Percentiles rank a stretch among this genome's conserved stretches.
Evolutionary conservation across 2,888 invertebrate species (phyloP).

Genomic region (Nymphalis polychloros): DNA sequence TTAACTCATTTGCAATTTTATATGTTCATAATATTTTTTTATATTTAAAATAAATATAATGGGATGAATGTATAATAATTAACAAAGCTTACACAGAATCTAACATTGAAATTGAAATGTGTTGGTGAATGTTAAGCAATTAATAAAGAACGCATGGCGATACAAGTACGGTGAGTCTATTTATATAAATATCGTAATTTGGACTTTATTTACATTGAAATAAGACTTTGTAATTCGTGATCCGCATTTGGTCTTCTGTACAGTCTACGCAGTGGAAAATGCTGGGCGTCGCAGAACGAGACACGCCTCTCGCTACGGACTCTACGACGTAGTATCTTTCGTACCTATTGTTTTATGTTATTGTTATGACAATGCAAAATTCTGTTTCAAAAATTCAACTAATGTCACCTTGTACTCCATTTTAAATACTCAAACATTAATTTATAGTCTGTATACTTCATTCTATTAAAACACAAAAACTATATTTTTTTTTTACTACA

Average conservation of each 20-base stretch:
- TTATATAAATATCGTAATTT: slow-evolving; percentile 24
- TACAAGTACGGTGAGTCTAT: slow-evolving; percentile 11
- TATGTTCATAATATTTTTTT: too few species aligned
- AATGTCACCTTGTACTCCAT: not conserved
- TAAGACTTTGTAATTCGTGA: slow-evolving; percentile 29
- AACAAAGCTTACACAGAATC: not conserved
- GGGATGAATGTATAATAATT: not conserved
- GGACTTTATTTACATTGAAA: slow-evolving; percentile 29
- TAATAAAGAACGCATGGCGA: slow-evolving; percentile 28
- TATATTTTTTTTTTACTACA: too few species aligned
- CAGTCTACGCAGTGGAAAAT: slow-evolving; percentile 29
- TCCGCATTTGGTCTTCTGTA: slow-evolving; percentile 21
- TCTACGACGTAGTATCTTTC: slow-evolving; percentile 54
- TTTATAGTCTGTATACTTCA: not conserved
- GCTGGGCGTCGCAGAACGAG: slow-evolving; percentile 56
- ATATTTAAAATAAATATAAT: not conserved
- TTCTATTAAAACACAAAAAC: too few species aligned
- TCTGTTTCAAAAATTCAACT: not conserved
- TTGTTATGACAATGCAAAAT: not conserved
- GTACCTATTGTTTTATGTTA: slow-evolving; percentile 1
- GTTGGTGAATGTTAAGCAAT: slow-evolving; percentile 31
- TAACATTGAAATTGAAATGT: slow-evolving; percentile 19
- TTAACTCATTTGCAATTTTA: too few species aligned
- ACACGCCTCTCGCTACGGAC: slow-evolving; percentile 58
- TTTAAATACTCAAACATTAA: not conserved